A percentile compares a stretch with the other conserved stretches of the same genome.
phyloP scores from a whole-genome alignment of 2,888 invertebrate species.

The Spatulosminthurus flaviceps region DNA sequence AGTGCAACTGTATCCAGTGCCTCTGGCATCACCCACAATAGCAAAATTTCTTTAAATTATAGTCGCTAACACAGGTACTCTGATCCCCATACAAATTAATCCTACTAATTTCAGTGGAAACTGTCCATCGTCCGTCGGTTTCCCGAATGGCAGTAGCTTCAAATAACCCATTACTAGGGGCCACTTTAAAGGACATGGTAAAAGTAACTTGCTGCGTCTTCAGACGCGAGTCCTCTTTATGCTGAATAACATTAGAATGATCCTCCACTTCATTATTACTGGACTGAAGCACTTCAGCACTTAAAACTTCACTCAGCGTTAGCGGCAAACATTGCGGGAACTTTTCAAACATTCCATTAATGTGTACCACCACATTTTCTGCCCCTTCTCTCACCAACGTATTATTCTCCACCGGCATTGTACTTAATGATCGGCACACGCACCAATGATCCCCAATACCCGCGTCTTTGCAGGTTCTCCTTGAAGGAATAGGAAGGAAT shows the following conservation, averaged over 20 bases:
- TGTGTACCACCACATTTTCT: slow-evolving; percentile 71
- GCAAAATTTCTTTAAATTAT: slow-evolving; percentile 45
- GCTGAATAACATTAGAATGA: neutral
- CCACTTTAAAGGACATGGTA: neutral
- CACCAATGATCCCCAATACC: slow-evolving; percentile 87
- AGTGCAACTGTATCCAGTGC: no score
- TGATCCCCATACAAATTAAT: slow-evolving; percentile 46
- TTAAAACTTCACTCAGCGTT: slow-evolving; percentile 72
- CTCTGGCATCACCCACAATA: no score
- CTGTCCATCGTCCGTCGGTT: slow-evolving; percentile 26
- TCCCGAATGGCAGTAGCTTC: slow-evolving; percentile 25
- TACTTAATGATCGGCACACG: slow-evolving; percentile 82
- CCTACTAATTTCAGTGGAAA: slow-evolving; percentile 42
- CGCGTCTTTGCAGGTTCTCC: slow-evolving; percentile 80
- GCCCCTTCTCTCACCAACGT: slow-evolving; percentile 72
- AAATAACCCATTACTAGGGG: slow-evolving; percentile 33
- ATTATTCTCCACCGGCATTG: slow-evolving; percentile 69
- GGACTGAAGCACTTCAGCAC: slow-evolving; percentile 69
- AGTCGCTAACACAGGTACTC: slow-evolving; percentile 45
- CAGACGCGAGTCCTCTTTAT: neutral
- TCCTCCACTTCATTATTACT: neutral
- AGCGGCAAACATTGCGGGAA: slow-evolving; percentile 73
- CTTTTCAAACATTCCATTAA: slow-evolving; percentile 73
- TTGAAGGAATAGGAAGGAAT: slow-evolving; percentile 76
- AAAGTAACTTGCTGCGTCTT: slow-evolving; percentile 23